phyloP scores from a whole-genome alignment of 1,140 invertebrate genomes.

The Belonocnema kinseyi region DNA sequence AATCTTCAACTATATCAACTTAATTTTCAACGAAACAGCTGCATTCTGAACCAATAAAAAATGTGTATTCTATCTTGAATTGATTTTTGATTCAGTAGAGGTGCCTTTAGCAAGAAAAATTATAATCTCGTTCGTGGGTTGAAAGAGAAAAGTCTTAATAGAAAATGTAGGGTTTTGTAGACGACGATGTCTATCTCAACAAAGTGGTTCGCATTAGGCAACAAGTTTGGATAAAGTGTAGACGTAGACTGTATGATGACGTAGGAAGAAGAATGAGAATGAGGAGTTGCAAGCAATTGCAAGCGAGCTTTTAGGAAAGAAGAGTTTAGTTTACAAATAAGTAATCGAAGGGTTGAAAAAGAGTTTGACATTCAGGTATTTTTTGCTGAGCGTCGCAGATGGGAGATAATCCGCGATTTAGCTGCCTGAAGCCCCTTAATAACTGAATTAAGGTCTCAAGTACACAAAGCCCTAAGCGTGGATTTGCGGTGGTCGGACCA shows the following conservation, averaged over 20 bases:
- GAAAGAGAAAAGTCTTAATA: neutral
- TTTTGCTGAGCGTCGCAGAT: conserved; percentile 65
- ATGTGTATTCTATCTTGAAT: neutral
- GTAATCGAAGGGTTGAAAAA: conserved; percentile 2
- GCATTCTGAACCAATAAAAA: too few species aligned
- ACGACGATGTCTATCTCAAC: too few species aligned
- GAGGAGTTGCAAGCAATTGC: too few species aligned
- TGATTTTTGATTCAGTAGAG: neutral
- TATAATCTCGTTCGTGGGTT: neutral
- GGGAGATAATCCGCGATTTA: conserved; percentile 69
- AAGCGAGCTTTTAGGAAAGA: too few species aligned
- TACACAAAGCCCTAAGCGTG: conserved; percentile 17
- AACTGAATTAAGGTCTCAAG: conserved; percentile 62
- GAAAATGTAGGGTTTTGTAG: neutral
- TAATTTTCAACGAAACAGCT: too few species aligned
- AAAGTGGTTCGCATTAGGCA: too few species aligned
- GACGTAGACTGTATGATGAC: too few species aligned
- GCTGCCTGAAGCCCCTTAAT: conserved; percentile 68
- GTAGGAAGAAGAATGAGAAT: too few species aligned
- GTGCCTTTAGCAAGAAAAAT: too few species aligned
- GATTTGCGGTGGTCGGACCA: conserved; percentile 41
- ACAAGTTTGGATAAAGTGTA: too few species aligned
- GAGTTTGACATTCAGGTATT: conserved; percentile 67
- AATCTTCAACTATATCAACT: too few species aligned
- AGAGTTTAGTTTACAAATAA: too few species aligned